Base-by-base conservation (phyloP, 2,113 vertebrate species). In the Macaca mulatta region DNA sequence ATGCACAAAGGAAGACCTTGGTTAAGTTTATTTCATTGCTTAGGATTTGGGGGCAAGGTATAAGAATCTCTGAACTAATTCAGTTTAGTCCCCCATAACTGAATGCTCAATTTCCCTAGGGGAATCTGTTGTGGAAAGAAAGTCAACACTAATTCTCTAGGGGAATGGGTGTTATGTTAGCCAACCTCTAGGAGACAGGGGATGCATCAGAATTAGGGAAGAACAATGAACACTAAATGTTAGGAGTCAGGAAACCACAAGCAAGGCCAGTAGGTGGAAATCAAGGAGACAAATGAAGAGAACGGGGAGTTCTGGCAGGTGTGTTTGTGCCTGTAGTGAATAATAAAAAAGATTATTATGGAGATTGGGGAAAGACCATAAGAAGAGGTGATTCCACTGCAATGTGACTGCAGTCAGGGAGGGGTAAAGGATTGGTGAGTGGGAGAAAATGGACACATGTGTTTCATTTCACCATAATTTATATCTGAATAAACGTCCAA, bases 1-100 rank as follows among this genome's bases (percentile, higher is more conserved):
- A 77, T 61, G 94, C 57, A 90, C 92, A 89, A 89, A 94, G 84
- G 89, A 77, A 96, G 88, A 70, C 30, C n/a, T 85, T 30, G 40
- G 64, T 23, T 52, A 50, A 52, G 11, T 88, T 78, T 13, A 86
- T 81, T 92, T 80, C 50, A 52, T 40, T 89, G 67, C n/a, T 72
- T 80, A 40, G 48, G 40, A 14, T 70, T 70, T 55, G 35, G 67
- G 78, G 64, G 23, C 40, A 82, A 84, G 12, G 22, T 81, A 11
- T 40, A 38, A 57, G 50, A 75, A 89, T 90, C 80, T 45, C 48
- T 48, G 40, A 87, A 50, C 38, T 38, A 61, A 57, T 30, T 27
- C 38, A 27, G 30, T 57, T 43, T 27, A 10, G 45, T 61, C 7
- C 2, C 23, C 22, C 43, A 18, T 22, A 72, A 70, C 16, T 5